Evolutionary conservation across 2,113 vertebrate genomes (phyloP).

Genomic region (Bos javanicus): DNA sequence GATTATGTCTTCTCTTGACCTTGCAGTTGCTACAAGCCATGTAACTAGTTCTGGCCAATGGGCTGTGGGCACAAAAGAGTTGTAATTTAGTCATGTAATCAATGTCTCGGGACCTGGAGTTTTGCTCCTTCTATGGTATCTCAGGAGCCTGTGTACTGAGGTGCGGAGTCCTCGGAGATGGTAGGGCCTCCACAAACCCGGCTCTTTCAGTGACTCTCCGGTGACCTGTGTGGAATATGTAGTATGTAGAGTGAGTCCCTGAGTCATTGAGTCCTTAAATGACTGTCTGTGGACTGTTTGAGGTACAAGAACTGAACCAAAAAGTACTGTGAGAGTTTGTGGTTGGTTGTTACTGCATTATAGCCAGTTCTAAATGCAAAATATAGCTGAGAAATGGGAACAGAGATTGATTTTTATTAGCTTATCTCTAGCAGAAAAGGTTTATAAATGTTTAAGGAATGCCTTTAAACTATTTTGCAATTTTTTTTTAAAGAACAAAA

Average conservation of each 20-base stretch:
- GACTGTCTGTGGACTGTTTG: neutral
- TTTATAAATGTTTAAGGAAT: constrained; percentile 42
- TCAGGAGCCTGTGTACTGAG: neutral
- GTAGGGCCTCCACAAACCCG: neutral
- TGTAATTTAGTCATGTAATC: neutral
- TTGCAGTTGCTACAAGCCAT: neutral
- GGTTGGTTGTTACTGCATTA: neutral
- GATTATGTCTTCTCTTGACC: neutral
- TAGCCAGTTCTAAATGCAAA: neutral
- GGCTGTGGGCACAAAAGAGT: neutral
- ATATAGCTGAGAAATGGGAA: constrained; percentile 7
- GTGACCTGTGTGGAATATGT: neutral
- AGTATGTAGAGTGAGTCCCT: neutral
- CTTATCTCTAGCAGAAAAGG: constrained; percentile 38
- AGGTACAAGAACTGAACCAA: neutral
- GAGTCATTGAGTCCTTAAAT: neutral
- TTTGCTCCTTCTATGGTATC: neutral
- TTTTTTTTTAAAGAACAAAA: constrained; percentile 59
- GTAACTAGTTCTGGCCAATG: neutral
- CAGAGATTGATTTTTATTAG: constrained; percentile 2
- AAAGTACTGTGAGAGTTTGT: neutral
- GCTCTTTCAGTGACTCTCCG: neutral
- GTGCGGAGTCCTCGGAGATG: neutral
- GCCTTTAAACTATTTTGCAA: constrained; percentile 46
- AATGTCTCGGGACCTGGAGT: neutral